Conservation (phyloP, 2,113 vertebrate genomes). For the Rhipidura dahli region DNA sequence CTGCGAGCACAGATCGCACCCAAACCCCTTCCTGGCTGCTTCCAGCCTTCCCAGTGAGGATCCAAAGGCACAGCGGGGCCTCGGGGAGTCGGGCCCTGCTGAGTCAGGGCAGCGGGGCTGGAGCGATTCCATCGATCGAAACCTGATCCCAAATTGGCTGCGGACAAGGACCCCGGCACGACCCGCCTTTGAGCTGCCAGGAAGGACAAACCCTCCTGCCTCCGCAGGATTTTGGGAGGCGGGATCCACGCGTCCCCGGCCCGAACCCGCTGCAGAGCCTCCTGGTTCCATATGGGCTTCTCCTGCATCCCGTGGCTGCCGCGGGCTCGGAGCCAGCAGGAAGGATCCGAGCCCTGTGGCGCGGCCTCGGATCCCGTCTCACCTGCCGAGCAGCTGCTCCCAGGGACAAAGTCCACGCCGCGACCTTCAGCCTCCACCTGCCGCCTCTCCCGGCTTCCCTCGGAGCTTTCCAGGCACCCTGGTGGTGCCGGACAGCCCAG, state of each 20-base stretch:
- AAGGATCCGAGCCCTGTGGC: neutral
- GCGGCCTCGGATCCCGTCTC: accelerated
- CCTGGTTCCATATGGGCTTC: accelerated
- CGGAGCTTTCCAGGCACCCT: accelerated
- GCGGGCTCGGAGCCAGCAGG: accelerated
- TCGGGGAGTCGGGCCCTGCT: neutral
- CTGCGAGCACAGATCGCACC: accelerated
- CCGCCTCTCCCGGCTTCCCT: neutral
- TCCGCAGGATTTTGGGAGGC: neutral
- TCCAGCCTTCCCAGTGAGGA: neutral
- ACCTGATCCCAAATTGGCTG: neutral
- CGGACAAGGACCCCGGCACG: neutral
- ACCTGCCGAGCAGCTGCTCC: neutral
- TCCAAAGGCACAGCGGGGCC: accelerated
- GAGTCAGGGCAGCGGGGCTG: conserved; percentile 34
- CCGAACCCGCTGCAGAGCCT: accelerated
- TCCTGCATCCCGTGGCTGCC: accelerated
- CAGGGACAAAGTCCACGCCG: neutral
- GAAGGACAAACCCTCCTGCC: neutral
- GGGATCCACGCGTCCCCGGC: accelerated
- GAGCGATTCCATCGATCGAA: conserved; percentile 9
- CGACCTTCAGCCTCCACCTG: conserved; percentile 11
- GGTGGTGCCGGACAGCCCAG: accelerated
- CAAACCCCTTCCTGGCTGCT: accelerated
- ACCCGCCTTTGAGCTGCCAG: neutral